Conservation (phyloP, 2,113 vertebrate genomes). For the Bubo scandiacus region DNA sequence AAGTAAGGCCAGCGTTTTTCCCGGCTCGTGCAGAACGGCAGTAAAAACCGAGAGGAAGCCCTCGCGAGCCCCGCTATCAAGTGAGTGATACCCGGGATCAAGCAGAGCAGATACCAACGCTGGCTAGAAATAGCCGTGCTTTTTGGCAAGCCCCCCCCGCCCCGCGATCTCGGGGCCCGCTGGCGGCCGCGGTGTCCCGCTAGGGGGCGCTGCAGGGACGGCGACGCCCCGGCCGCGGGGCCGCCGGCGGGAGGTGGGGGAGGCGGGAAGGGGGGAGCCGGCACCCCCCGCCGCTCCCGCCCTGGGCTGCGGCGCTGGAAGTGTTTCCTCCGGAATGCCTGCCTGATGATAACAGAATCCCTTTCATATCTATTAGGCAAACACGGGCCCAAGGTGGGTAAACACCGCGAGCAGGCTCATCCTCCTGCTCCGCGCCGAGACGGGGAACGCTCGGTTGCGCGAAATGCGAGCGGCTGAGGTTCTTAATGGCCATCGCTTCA, state of each 20-base stretch:
- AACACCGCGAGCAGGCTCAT: conserved; percentile 43
- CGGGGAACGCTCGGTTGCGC: neutral
- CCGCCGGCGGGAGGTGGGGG: no score
- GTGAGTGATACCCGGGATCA: accelerated
- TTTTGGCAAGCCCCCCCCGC: no score
- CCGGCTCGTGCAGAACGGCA: neutral
- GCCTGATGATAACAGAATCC: conserved; percentile 52
- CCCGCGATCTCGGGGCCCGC: accelerated
- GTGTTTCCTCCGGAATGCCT: conserved; percentile 47
- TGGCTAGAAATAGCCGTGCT: neutral
- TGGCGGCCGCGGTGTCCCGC: neutral
- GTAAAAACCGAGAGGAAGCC: neutral
- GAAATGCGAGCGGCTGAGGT: neutral
- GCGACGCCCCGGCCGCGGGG: neutral
- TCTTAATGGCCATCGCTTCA: neutral
- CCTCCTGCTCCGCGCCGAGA: conserved; percentile 2
- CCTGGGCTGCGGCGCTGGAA: neutral
- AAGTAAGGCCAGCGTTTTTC: neutral
- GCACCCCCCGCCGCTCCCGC: neutral
- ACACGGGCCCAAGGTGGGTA: conserved; percentile 40
- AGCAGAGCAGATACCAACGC: no score
- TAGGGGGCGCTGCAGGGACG: neutral
- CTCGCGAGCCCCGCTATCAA: accelerated
- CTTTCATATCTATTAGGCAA: conserved; percentile 43
- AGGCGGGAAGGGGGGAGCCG: neutral